Conservation (phyloP, 2,888 invertebrate genomes). For the Baronia brevicornis region DNA sequence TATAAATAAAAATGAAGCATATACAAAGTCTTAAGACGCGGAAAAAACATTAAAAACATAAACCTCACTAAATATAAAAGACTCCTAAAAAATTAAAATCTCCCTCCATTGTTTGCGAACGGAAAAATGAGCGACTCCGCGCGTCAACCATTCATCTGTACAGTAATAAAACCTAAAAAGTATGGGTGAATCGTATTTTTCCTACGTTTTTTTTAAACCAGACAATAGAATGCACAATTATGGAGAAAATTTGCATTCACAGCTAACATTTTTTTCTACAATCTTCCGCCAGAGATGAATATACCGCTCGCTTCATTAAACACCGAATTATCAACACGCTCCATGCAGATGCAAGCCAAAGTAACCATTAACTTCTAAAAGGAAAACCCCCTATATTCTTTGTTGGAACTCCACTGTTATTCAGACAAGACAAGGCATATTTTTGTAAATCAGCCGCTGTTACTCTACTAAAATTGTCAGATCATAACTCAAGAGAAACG, state of each 20-base stretch:
- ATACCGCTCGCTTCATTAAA: conserved; percentile 67
- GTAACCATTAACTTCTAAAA: conserved; percentile 46
- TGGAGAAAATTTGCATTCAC: conserved; percentile 64
- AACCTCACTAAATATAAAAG: conserved; percentile 11
- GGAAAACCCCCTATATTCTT: conserved; percentile 30
- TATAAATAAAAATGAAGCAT: conserved; percentile 1
- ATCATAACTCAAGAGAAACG: conserved; percentile 56
- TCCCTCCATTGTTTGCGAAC: conserved; percentile 17
- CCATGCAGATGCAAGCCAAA: conserved; percentile 52
- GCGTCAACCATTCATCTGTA: conserved; percentile 16
- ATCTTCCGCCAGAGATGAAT: conserved; percentile 58
- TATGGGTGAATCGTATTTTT: conserved; percentile 29
- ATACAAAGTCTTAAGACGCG: conserved; percentile 10
- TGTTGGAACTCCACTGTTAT: conserved; percentile 28
- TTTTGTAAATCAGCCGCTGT: conserved; percentile 46
- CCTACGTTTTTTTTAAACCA: conserved; percentile 57
- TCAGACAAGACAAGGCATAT: conserved; percentile 38
- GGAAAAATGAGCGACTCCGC: conserved; percentile 17
- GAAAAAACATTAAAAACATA: conserved; percentile 15
- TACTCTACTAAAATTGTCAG: conserved; percentile 52
- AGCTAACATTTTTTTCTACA: conserved; percentile 60
- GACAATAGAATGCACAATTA: conserved; percentile 70
- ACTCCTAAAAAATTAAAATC: conserved; percentile 14
- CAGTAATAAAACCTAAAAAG: conserved; percentile 18
- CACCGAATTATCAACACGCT: conserved; percentile 66